These are phyloP conservation scores for Eulemur mongoz DNA, from an alignment of 2,797 vertebrate species.

Conservation along the genomic window DNA sequence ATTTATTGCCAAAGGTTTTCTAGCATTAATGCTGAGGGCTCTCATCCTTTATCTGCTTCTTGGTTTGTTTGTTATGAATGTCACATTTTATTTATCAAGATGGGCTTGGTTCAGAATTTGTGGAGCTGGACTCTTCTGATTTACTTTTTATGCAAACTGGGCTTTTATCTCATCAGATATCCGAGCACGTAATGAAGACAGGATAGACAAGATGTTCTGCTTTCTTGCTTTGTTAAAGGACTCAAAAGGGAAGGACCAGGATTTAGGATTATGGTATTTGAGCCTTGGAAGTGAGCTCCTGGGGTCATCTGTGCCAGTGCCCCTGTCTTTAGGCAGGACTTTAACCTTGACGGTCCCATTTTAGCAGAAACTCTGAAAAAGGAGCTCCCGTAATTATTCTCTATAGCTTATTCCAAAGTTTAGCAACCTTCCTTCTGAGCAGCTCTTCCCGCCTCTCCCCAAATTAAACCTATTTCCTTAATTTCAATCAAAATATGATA, in stretches of 20 bases:
- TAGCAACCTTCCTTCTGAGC: neutral
- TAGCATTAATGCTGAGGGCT: conserved; percentile 51
- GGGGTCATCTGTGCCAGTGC: neutral
- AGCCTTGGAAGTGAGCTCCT: neutral
- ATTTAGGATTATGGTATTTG: neutral
- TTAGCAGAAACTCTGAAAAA: neutral
- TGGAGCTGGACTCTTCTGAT: conserved; percentile 59
- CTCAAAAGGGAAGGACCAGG: neutral
- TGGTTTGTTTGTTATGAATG: conserved; percentile 79
- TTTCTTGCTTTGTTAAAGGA: conserved; percentile 22
- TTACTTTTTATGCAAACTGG: conserved; percentile 59
- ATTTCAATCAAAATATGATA: conserved; percentile 1
- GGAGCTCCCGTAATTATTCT: neutral
- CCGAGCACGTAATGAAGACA: neutral
- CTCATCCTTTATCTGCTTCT: conserved; percentile 80
- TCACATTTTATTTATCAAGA: conserved; percentile 77
- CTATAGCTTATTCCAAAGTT: neutral
- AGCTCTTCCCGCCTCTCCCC: neutral
- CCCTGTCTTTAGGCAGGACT: neutral
- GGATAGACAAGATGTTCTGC: neutral
- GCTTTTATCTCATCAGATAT: conserved; percentile 70
- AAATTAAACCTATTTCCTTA: conserved; percentile 20
- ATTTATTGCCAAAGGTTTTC: conserved; percentile 66
- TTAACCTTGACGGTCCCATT: neutral
- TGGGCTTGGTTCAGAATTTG: conserved; percentile 56